Percentiles rank a stretch among this genome's conserved stretches.
Evolutionary conservation across 2,797 vertebrate genomes (phyloP).

Genomic region (Xenops minutus): DNA sequence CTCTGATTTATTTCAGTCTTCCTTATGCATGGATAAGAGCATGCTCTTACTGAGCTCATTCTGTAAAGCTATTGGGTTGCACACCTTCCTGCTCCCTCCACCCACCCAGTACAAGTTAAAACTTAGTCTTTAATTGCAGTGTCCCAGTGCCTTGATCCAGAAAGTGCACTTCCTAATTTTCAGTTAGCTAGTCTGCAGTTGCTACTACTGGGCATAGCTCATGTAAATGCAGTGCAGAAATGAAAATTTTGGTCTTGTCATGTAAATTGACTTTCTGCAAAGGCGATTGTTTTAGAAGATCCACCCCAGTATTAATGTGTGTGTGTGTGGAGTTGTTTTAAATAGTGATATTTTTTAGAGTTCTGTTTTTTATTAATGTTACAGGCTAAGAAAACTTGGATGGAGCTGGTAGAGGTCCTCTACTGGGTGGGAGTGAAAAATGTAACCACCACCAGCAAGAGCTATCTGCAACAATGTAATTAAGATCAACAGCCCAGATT

Average conservation of each 20-base stretch:
- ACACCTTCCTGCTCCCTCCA: not conserved
- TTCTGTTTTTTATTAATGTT: conserved; percentile 43
- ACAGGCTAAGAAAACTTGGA: conserved; percentile 51
- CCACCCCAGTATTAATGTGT: not conserved
- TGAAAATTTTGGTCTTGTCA: not conserved
- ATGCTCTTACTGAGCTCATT: not conserved
- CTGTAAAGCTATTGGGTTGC: not conserved
- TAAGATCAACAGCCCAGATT: conserved; percentile 23
- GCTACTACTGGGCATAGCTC: not conserved
- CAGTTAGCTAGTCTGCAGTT: not conserved
- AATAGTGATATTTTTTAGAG: not conserved
- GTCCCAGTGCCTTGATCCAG: not conserved
- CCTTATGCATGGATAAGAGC: not conserved
- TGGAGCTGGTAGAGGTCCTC: conserved; percentile 18
- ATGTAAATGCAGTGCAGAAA: not conserved
- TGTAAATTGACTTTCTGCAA: conserved; percentile 27
- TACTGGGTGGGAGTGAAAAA: conserved; percentile 30
- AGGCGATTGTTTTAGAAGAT: not conserved
- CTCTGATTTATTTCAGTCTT: not conserved
- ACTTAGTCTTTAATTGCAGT: not conserved
- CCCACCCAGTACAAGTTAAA: not conserved
- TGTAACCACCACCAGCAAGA: conserved; percentile 28
- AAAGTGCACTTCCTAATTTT: not conserved
- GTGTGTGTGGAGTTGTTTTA: not conserved
- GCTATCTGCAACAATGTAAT: conserved; percentile 22